Base-by-base conservation (phyloP, 2,113 vertebrate species). In the Geococcyx californianus region DNA sequence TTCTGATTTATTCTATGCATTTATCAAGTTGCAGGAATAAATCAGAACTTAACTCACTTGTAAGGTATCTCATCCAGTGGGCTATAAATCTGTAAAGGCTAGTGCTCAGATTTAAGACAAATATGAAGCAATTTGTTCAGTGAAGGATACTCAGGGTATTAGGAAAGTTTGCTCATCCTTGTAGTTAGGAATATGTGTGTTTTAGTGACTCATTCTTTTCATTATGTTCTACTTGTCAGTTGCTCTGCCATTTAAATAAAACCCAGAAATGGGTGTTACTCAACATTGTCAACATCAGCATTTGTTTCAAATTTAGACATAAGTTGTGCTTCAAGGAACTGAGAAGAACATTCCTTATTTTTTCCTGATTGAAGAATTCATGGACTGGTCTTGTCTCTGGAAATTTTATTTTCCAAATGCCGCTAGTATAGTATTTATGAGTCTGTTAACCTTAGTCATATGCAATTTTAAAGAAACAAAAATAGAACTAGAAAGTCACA, bases 301-400 rank as follows among this genome's bases (percentile, higher is more conserved):
- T 94, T 92, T 92, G 67, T 89, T 96, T 93, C 66, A 92, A 83
- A 87, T 90, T 93, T 90, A 78, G 60, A 94, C 90, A 91, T 80
- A 47, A 33, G 49, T 58, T 74, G 56, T 81, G 45, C 70, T 67
- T 94, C 62, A 86, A 90, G 86, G 63, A 92, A 78, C 51, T 3
- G 33, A 80, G 79, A 93, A 31, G 52, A 74, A 49, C 44, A 70
- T 69, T 87, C 49, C 23, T 42, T 88, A 45, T 94, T 85, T 95
- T 89, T 89, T 95, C 70, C 62, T 59, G 42, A 40, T 72, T 59
- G 29, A 90, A 97, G 83, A 69, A 94, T 69, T 91, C 75, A 38
- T 70, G n/a, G 67, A 67, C 44, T n/a, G 5, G 72, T 89, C 94
- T 87, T 89, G 68, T 94, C 67, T 84, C 29, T 85, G 40, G 70